These are phyloP conservation scores for Euclidia mi DNA, from an alignment of 2,888 invertebrate species.

Conservation along the genomic window DNA sequence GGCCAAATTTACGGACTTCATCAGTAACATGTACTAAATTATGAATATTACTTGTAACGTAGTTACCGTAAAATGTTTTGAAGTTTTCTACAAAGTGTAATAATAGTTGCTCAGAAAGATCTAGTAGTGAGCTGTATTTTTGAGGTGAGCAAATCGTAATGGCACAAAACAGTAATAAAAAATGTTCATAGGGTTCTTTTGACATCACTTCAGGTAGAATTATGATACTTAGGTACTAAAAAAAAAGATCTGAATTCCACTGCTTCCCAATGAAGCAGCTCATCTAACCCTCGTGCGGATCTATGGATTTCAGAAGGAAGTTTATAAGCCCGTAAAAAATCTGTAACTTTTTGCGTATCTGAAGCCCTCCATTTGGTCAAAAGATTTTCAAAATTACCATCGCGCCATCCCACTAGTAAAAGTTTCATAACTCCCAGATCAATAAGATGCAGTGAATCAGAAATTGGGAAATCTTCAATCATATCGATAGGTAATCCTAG, in stretches of 20 bases:
- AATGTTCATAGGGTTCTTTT: slow-evolving; percentile 4
- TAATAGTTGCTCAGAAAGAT: slow-evolving; percentile 3
- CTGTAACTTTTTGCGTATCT: neutral
- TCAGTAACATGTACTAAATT: slow-evolving; percentile 5
- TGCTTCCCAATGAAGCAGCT: slow-evolving; percentile 34
- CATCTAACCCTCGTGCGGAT: slow-evolving; percentile 30
- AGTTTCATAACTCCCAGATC: slow-evolving; percentile 49
- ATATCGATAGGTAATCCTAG: slow-evolving; percentile 43
- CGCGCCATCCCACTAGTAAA: slow-evolving; percentile 5
- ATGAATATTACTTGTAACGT: slow-evolving; percentile 8
- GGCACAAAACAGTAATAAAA: slow-evolving; percentile 11
- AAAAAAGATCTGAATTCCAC: slow-evolving; percentile 38
- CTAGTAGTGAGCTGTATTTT: slow-evolving; percentile 6
- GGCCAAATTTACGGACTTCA: slow-evolving; percentile 3
- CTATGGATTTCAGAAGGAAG: slow-evolving; percentile 26
- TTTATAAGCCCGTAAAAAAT: neutral
- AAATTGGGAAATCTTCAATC: slow-evolving; percentile 47
- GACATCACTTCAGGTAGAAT: slow-evolving; percentile 8
- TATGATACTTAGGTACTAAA: slow-evolving; percentile 19
- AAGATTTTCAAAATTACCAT: slow-evolving; percentile 9
- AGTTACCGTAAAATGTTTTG: slow-evolving; percentile 9
- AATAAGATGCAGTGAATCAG: slow-evolving; percentile 49
- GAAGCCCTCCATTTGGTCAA: slow-evolving; percentile 2
- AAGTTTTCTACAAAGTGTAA: slow-evolving; percentile 8
- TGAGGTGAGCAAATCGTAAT: slow-evolving; percentile 16